phyloP scores from a whole-genome alignment of 64 coral and sea anemone genomes.

The Stylophora pistillata region DNA sequence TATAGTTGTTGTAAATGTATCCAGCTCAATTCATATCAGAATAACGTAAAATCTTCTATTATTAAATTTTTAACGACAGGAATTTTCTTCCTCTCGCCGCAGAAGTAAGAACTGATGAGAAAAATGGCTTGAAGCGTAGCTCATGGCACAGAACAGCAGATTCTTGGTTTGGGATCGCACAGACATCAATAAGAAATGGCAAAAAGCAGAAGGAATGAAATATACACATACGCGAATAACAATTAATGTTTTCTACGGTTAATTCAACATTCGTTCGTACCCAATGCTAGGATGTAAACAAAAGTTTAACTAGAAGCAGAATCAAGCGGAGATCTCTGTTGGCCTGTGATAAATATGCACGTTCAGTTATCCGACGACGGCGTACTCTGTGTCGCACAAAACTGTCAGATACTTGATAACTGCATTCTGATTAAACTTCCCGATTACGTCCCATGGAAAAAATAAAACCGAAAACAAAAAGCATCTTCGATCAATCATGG shows the following conservation, averaged over 20 bases:
- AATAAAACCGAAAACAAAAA: not conserved
- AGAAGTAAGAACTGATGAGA: not conserved
- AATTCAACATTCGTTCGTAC: constrained; percentile 3
- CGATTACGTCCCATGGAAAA: not conserved
- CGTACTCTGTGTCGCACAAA: not conserved
- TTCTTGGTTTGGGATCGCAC: not conserved
- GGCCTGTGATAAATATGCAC: not conserved
- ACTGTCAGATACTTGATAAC: not conserved
- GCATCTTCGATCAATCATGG: not conserved
- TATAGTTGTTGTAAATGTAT: not conserved
- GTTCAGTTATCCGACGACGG: not conserved
- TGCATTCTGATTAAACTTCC: not conserved
- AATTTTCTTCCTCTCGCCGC: not conserved
- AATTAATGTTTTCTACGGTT: constrained; percentile 17
- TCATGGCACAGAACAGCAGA: not conserved
- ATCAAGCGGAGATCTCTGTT: not conserved
- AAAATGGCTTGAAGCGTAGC: not conserved
- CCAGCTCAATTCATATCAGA: not conserved
- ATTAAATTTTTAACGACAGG: not conserved
- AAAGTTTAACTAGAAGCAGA: not conserved
- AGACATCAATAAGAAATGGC: constrained; percentile 26
- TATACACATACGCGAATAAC: not conserved
- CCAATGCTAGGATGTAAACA: not conserved
- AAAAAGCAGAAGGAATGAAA: not conserved
- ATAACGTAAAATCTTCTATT: not conserved